Base-by-base conservation (phyloP, 2,888 invertebrate genomes). In the Mesorhabditis spiculigera region DNA sequence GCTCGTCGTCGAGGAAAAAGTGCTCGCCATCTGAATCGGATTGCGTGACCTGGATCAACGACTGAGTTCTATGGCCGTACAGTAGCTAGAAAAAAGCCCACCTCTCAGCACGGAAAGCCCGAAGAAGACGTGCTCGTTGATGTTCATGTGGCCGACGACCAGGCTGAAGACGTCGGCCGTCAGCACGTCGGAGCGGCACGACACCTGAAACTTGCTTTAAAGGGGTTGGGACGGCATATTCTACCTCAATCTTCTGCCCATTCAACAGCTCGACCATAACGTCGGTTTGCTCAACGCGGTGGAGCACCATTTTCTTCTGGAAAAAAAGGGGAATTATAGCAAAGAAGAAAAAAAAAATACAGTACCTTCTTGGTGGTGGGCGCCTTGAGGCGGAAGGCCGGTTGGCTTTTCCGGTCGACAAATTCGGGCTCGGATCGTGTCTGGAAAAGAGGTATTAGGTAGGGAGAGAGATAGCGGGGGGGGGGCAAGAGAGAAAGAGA, bases 81-180 rank as follows among this genome's bases (percentile, higher is more conserved):
- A 63, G 16, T 28, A 63, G 63, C 8, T 63, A 69, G 5, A 13
- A 43, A 5, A 28, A 72, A 68, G 43, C 70, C 10, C 75, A 87
- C 87, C 87, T 77, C 82, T 85, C 42, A 87, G 74, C 69, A 87
- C 86, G 4, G 88, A 86, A 43, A 88, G 78, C 43, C 88, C 88
- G 80, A 88, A 88, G 81, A 86, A 87, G 73, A 85, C 85, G 77
- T 87, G 87, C 78, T 88, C 88, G 65, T 85, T 86, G 43, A 88
- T 82, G 67, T 85, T 85, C 62, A 86, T 84, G 78, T 88, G 86
- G 4, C 86, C 84, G 64, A 87, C 85, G 61, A 88, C 83, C 3
- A 87, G 81, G 68, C 87, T 87, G 81, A 87, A 88, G 66, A 88
- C 80, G 71, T 87, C 86, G 28, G 86, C 83, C 5, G 87, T 87